Evolutionary conservation across 1,140 invertebrate genomes (phyloP).

Genomic region (Sycophaga agraensis): DNA sequence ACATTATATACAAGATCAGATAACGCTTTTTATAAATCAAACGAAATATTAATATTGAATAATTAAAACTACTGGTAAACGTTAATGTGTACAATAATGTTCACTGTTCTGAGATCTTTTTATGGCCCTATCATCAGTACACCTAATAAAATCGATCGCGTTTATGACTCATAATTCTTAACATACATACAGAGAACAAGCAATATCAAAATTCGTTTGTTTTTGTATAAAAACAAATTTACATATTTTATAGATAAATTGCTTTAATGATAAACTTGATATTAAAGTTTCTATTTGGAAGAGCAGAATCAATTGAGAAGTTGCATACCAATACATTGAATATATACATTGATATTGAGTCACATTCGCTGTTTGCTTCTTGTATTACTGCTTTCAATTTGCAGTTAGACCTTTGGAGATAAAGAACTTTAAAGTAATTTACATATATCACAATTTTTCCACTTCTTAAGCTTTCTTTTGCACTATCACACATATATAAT

Average conservation of each 20-base stretch:
- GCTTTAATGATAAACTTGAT: conserved; percentile 6
- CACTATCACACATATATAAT: conserved; percentile 30
- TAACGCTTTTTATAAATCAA: conserved; percentile 16
- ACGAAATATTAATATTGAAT: conserved; percentile 19
- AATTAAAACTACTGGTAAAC: conserved; percentile 25
- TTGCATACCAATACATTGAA: background rate
- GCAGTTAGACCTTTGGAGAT: conserved; percentile 37
- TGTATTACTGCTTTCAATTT: conserved; percentile 23
- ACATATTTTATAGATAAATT: background rate
- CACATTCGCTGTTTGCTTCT: conserved; percentile 14
- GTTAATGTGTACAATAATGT: conserved; percentile 26
- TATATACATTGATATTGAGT: conserved; percentile 23
- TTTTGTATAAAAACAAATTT: conserved; percentile 9
- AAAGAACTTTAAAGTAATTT: conserved; percentile 33
- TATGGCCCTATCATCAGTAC: conserved; percentile 24
- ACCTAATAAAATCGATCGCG: conserved; percentile 13
- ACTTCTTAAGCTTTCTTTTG: conserved; percentile 27
- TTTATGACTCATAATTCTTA: conserved; percentile 5
- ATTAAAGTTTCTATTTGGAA: conserved; percentile 23
- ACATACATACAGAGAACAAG: conserved; percentile 7
- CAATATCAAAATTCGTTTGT: conserved; percentile 11
- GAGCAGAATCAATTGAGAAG: conserved; percentile 15
- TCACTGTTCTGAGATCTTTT: conserved; percentile 27
- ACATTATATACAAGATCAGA: conserved; percentile 40
- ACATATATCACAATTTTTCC: conserved; percentile 36